A percentile compares a stretch with the other conserved stretches of the same genome.
phyloP scores from a whole-genome alignment of 2,797 vertebrate species.

The Cottoperca gobio region DNA sequence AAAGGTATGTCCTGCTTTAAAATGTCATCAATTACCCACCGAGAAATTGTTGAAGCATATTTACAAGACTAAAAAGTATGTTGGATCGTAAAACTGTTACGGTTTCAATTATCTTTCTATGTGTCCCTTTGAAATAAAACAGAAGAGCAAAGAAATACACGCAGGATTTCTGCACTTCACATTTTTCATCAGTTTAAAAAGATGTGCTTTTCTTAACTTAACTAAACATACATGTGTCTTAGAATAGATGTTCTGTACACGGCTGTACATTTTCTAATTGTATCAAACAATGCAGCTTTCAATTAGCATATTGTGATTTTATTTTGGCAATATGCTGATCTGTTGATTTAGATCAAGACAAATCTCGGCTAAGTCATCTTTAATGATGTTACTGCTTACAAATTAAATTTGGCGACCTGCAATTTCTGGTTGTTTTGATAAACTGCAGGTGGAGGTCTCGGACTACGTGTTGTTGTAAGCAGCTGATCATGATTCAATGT shows the following conservation, averaged over 20 bases:
- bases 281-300: constrained; percentile 20
- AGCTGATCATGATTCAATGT: constrained; percentile 37
- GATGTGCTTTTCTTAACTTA: neutral
- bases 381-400: constrained; percentile 71
- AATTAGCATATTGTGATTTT: neutral
- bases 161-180: neutral
- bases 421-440: constrained; percentile 71
- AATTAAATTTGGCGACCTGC: constrained; percentile 68
- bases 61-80: constrained; percentile 19
- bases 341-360: constrained; percentile 73
- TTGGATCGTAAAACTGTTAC: constrained; percentile 22
- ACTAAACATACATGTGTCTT: constrained; percentile 26
- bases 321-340: constrained; percentile 54
- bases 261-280: constrained; percentile 13
- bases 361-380: constrained; percentile 73
- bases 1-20: constrained; percentile 36
- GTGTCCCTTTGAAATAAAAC: constrained; percentile 29
- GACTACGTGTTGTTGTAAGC: constrained; percentile 36
- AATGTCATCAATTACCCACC: constrained; percentile 32
- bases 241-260: constrained; percentile 20
- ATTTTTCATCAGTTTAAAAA: neutral
- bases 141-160: neutral
- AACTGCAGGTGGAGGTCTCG: constrained; percentile 53
- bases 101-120: constrained; percentile 10
- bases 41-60: constrained; percentile 19